Conservation (phyloP, 2,888 invertebrate genomes). For the Glaucopsyche alexis region DNA sequence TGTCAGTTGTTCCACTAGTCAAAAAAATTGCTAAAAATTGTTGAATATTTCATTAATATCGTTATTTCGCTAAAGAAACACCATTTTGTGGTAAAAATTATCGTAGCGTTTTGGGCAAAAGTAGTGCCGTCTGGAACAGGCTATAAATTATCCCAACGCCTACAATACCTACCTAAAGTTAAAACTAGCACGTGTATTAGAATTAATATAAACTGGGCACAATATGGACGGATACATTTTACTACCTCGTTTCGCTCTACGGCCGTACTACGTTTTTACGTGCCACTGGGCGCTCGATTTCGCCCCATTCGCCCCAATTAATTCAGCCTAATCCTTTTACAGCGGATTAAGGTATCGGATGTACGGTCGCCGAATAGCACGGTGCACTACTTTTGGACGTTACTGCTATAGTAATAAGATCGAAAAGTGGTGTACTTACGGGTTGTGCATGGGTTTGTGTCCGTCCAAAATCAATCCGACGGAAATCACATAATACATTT, state of each 20-base stretch:
- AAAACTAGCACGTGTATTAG: too few relatives aligned
- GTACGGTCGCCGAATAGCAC: not conserved
- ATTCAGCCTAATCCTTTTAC: slow-evolving; percentile 23
- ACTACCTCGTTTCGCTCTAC: not conserved
- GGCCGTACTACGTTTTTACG: slow-evolving; percentile 12
- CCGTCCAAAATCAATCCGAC: slow-evolving; percentile 10
- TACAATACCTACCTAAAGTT: too few relatives aligned
- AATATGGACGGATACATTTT: not conserved
- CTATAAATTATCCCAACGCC: too few relatives aligned
- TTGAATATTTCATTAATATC: too few relatives aligned
- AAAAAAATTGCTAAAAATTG: too few relatives aligned
- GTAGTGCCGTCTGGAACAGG: too few relatives aligned
- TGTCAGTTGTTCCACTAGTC: too few relatives aligned
- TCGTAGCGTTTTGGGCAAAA: too few relatives aligned
- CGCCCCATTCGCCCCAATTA: slow-evolving; percentile 21
- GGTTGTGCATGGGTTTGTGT: too few relatives aligned
- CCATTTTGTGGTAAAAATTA: too few relatives aligned
- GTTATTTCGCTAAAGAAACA: too few relatives aligned
- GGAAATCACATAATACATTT: slow-evolving; percentile 21
- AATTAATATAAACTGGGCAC: not conserved
- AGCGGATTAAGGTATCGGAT: slow-evolving; percentile 17
- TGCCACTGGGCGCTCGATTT: slow-evolving; percentile 2
- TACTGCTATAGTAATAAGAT: not conserved
- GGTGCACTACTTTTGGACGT: not conserved
- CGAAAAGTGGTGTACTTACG: not conserved